Percentiles rank a stretch among this genome's conserved stretches.
Conservation (phyloP, 2,113 vertebrate genomes). For the Epinephelus cyanopodus region DNA sequence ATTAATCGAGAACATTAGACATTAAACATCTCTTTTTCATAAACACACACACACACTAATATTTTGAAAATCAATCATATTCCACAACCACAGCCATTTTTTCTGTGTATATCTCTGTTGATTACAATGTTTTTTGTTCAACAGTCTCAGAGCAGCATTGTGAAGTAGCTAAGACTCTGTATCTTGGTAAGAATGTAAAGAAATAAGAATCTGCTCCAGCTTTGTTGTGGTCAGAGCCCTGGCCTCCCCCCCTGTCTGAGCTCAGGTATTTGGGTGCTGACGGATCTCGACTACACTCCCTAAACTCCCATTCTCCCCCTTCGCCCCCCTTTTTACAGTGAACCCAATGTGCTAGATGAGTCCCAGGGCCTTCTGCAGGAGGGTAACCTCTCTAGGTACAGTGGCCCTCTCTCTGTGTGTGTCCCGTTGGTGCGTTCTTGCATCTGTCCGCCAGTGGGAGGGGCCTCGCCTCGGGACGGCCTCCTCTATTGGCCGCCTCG, state of each 20-base stretch:
- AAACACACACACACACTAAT: neutral
- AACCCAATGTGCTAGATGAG: constrained; percentile 99
- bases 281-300: constrained; percentile 84
- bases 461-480: constrained; percentile 67
- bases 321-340: constrained; percentile 91
- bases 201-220: neutral
- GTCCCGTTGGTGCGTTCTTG: constrained; percentile 88
- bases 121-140: constrained; percentile 20
- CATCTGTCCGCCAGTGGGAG: constrained; percentile 74
- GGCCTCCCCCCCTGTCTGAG: constrained; percentile 10
- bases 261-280: constrained; percentile 60
- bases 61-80: constrained; percentile 35
- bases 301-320: constrained; percentile 88
- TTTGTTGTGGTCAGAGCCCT: constrained; percentile 14
- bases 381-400: constrained; percentile 99
- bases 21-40: too few relatives aligned
- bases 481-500: constrained; percentile 59
- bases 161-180: constrained; percentile 32
- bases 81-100: constrained; percentile 67
- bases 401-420: constrained; percentile 89
- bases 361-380: constrained; percentile 98
- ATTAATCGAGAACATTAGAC: too few relatives aligned
- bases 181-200: constrained; percentile 34
- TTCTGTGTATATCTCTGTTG: constrained; percentile 72
- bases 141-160: constrained; percentile 35